A percentile compares a stretch with the other conserved stretches of the same genome.
Conservation (phyloP, 2,113 vertebrate species). For the Colinus virginianus region DNA sequence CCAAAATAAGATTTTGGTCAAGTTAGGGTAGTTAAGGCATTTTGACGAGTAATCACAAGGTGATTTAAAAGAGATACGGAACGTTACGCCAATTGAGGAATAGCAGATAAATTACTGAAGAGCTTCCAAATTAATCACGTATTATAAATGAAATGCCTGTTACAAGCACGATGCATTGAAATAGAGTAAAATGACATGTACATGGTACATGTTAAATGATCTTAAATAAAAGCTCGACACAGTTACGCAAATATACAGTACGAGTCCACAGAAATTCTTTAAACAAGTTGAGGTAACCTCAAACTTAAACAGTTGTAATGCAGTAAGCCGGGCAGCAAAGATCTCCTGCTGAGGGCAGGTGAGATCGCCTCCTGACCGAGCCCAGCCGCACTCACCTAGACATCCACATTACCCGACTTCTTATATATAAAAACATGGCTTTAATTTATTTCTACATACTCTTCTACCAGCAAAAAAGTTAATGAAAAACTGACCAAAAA, state of each 20-base stretch:
- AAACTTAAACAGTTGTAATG: conserved; percentile 81
- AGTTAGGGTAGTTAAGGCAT: conserved; percentile 86
- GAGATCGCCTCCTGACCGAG: conserved; percentile 75
- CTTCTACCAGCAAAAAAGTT: conserved; percentile 79
- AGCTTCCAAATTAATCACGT: conserved; percentile 82
- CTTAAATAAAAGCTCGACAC: conserved; percentile 83
- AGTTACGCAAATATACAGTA: conserved; percentile 87
- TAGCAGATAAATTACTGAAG: conserved; percentile 79
- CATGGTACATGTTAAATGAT: conserved; percentile 88
- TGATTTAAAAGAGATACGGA: conserved; percentile 75
- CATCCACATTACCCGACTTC: conserved; percentile 81
- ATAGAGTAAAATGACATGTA: conserved; percentile 85
- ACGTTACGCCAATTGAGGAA: conserved; percentile 80
- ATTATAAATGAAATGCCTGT: conserved; percentile 85
- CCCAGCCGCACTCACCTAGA: conserved; percentile 79
- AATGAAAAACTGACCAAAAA: conserved; percentile 81
- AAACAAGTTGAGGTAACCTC: conserved; percentile 85
- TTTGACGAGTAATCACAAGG: conserved; percentile 80
- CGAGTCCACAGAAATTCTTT: conserved; percentile 82
- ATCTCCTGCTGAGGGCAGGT: conserved; percentile 75
- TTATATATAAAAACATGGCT: conserved; percentile 84
- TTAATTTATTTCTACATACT: conserved; percentile 83
- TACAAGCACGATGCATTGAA: conserved; percentile 89
- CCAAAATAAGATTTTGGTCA: conserved; percentile 75
- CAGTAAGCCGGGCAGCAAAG: conserved; percentile 81